Conservation (phyloP, 2,797 vertebrate species). For the Esox masquinongy region DNA sequence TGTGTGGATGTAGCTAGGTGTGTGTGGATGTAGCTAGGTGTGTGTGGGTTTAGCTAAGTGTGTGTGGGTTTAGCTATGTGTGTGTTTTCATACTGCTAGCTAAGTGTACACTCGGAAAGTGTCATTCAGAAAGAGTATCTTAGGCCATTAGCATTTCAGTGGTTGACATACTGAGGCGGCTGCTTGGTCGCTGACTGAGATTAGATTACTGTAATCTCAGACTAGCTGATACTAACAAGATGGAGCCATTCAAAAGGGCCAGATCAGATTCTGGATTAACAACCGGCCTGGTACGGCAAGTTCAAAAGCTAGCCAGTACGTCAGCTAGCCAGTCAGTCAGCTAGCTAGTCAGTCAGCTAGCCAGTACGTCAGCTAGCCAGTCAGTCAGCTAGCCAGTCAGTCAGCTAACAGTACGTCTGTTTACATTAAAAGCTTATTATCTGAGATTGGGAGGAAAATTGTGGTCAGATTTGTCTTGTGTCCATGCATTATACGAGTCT, state of each 20-base stretch:
- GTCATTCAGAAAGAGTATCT: conserved; percentile 27
- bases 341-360: too few species aligned
- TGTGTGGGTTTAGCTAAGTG: too few species aligned
- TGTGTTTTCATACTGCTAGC: conserved; percentile 5
- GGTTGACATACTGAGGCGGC: conserved; percentile 57
- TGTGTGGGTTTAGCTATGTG: too few species aligned
- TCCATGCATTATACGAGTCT: too few species aligned
- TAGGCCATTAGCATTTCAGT: conserved; percentile 39
- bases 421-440: conserved; percentile 6
- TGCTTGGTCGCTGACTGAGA: conserved; percentile 43
- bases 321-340: too few species aligned
- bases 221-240: conserved; percentile 67
- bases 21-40: not conserved
- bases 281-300: conserved; percentile 52
- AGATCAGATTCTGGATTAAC: conserved; percentile 55
- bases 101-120: not conserved
- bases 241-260: conserved; percentile 55
- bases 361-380: not conserved
- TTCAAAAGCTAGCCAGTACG: conserved; percentile 38
- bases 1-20: not conserved
- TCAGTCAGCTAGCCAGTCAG: too few species aligned
- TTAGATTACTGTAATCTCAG: conserved; percentile 73
- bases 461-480: too few species aligned
- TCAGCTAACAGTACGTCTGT: not conserved
- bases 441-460: not conserved